phyloP scores from a whole-genome alignment of 1,140 invertebrate genomes.

The silkworm (Bombyx mori) region ASM3026992v2 NC_085128.1:4306001-4306500 shows the following conservation, averaged over 20 bases:
- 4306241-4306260: slow-evolving; percentile 46
- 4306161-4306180: too few species aligned
- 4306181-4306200: too few species aligned
- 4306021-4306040: too few species aligned
- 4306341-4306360: not conserved
- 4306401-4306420: slow-evolving; percentile 28
- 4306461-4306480: slow-evolving; percentile 60
- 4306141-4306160: too few species aligned
- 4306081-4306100: too few species aligned
- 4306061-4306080: too few species aligned
- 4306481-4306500: slow-evolving; percentile 51
- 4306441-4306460: slow-evolving; percentile 62
- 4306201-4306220: slow-evolving; percentile 3
- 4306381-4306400: slow-evolving; percentile 18
- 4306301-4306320: slow-evolving; percentile 20
- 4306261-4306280: slow-evolving; percentile 59
- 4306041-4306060: too few species aligned
- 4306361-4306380: not conserved
- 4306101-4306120: too few species aligned
- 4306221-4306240: slow-evolving; percentile 34
- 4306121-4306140: too few species aligned
- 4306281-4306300: slow-evolving; percentile 47
- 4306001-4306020: too few species aligned
- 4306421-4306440: slow-evolving; percentile 57
- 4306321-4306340: slow-evolving; percentile 25